A percentile compares a stretch with the other conserved stretches of the same genome.
These are phyloP conservation scores for Poeciliopsis occidentalis DNA, from an alignment of 2,113 vertebrate genomes.

Conservation along the genomic window DNA sequence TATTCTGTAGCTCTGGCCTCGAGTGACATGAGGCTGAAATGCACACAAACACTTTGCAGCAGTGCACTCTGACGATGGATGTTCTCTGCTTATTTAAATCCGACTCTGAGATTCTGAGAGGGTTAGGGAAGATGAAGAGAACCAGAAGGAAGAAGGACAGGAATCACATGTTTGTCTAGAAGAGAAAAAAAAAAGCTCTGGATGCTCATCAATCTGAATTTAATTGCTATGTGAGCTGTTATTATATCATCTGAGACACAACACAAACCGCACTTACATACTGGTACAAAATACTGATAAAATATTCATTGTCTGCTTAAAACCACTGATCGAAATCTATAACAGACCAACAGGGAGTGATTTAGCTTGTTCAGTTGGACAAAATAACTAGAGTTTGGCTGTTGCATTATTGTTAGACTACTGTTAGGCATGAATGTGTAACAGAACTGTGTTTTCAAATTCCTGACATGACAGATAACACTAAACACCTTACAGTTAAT, in stretches of 20 bases:
- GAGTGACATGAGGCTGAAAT: slow-evolving; percentile 10
- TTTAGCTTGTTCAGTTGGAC: slow-evolving; percentile 1
- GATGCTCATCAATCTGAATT: slow-evolving; percentile 57
- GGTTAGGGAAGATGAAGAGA: slow-evolving; percentile 49
- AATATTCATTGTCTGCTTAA: neutral
- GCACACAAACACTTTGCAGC: slow-evolving; percentile 17
- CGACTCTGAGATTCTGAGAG: slow-evolving; percentile 45
- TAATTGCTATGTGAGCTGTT: slow-evolving; percentile 37
- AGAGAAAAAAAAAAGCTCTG: slow-evolving; percentile 56
- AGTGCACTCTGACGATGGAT: neutral
- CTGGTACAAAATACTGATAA: too few relatives aligned
- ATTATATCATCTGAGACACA: slow-evolving; percentile 32
- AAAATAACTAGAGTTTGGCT: neutral
- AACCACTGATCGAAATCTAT: slow-evolving; percentile 21
- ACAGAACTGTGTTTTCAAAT: slow-evolving; percentile 7
- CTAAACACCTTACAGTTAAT: slow-evolving; percentile 54
- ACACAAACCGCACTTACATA: neutral
- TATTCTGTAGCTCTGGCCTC: slow-evolving; percentile 30
- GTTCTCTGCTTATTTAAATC: slow-evolving; percentile 60
- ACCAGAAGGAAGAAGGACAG: slow-evolving; percentile 31
- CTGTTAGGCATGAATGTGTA: neutral
- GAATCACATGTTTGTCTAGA: slow-evolving; percentile 47
- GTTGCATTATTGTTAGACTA: neutral
- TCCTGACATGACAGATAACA: slow-evolving; percentile 18
- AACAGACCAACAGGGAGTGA: neutral